Conservation (phyloP, 2,113 vertebrate genomes). For the Pelodiscus sinensis region DNA sequence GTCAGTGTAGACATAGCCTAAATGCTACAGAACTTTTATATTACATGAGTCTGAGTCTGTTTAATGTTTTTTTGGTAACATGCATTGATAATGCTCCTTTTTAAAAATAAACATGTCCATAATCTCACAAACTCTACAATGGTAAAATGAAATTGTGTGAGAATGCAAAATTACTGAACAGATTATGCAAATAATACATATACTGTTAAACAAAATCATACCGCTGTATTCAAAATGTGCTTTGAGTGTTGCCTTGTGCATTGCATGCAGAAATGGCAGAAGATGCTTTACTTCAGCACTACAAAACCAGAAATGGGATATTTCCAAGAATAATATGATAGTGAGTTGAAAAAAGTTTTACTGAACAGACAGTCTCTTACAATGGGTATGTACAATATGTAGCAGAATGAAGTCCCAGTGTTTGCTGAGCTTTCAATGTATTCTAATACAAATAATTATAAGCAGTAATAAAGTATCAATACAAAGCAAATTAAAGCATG, state of each 20-base stretch:
- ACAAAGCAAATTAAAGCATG: not conserved
- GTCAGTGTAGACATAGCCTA: not conserved
- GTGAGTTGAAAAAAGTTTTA: slow-evolving; percentile 1
- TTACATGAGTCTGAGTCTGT: not conserved
- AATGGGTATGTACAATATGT: not conserved
- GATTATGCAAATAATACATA: not conserved
- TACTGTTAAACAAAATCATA: not conserved
- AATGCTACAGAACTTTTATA: not conserved
- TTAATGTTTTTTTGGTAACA: not conserved
- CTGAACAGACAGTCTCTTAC: not conserved
- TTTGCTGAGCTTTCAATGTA: not conserved
- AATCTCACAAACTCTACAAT: not conserved
- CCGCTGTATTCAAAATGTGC: not conserved
- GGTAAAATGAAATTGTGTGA: not conserved
- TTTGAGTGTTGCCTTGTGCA: not conserved
- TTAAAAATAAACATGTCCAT: not conserved
- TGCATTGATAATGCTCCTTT: not conserved
- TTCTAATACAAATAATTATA: not conserved
- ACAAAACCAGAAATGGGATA: not conserved
- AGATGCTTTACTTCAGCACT: not conserved
- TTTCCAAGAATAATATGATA: not conserved
- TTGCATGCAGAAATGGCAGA: not conserved
- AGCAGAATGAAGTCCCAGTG: not conserved
- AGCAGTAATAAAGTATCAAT: not conserved
- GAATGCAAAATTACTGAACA: not conserved